Percentiles rank a stretch among this genome's conserved stretches.
Conservation (phyloP, 2,113 vertebrate species). For the Hyaena hyaena region DNA sequence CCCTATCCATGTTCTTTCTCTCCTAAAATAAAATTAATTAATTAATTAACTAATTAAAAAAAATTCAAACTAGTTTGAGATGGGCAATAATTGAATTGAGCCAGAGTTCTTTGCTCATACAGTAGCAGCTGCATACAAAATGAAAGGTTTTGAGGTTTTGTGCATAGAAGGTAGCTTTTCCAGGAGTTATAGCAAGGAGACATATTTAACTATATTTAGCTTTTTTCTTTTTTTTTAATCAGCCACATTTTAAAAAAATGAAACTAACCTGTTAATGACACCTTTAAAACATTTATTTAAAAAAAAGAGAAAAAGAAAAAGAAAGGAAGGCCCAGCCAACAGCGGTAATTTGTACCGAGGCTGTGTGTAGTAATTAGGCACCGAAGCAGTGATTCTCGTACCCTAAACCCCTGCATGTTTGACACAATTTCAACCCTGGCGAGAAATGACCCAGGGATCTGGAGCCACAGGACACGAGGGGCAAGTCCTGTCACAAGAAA, state of each 20-base stretch:
- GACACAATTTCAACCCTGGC: slow-evolving; percentile 85
- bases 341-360: slow-evolving; percentile 81
- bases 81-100: neutral
- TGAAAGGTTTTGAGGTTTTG: neutral
- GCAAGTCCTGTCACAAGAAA: slow-evolving; percentile 91
- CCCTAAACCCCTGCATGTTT: slow-evolving; percentile 83
- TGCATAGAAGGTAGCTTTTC: slow-evolving; percentile 51
- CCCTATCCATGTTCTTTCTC: too few species aligned
- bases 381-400: slow-evolving; percentile 73
- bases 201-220: neutral
- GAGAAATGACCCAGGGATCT: slow-evolving; percentile 87
- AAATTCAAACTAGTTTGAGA: slow-evolving; percentile 65
- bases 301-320: neutral
- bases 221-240: slow-evolving; percentile 49
- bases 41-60: neutral
- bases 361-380: slow-evolving; percentile 86
- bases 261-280: slow-evolving; percentile 88
- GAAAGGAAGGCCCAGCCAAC: slow-evolving; percentile 48
- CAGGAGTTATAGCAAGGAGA: slow-evolving; percentile 52
- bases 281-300: slow-evolving; percentile 83
- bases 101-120: neutral
- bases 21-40: too few species aligned
- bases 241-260: slow-evolving; percentile 79
- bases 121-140: neutral
- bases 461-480: slow-evolving; percentile 88